Conservation (phyloP, 35 echinoderm and acorn worm species). For the Ophiothrix spiculata region DNA sequence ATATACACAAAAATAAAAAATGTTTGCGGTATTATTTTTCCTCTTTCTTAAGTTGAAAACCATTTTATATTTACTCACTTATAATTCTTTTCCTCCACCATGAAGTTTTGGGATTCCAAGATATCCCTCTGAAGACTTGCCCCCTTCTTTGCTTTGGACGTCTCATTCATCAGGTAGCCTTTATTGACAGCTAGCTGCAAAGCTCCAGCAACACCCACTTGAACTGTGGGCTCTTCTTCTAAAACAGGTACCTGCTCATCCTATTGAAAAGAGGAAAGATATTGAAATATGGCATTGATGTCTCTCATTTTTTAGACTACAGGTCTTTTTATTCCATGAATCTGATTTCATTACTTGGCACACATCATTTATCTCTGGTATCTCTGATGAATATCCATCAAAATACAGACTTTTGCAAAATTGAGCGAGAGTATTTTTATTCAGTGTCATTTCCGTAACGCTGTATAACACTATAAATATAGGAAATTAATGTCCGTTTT, state of each 20-base stretch:
- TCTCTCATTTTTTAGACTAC: not conserved
- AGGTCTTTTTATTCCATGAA: too few relatives aligned
- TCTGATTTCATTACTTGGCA: too few relatives aligned
- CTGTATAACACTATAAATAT: too few relatives aligned
- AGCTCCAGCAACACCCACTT: conserved; percentile 64
- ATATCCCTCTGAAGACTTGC: conserved; percentile 34
- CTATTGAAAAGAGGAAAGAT: conserved; percentile 33
- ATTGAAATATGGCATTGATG: not conserved
- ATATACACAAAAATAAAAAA: too few relatives aligned
- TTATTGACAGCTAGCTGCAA: conserved; percentile 80
- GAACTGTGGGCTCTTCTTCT: conserved; percentile 48
- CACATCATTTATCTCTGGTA: too few relatives aligned
- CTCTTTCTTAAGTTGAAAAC: too few relatives aligned
- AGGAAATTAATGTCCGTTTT: too few relatives aligned
- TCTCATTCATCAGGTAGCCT: conserved; percentile 74
- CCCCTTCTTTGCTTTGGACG: conserved; percentile 31
- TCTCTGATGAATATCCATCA: too few relatives aligned
- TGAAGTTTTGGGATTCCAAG: conserved; percentile 69
- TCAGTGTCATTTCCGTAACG: too few relatives aligned
- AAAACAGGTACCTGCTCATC: conserved; percentile 60
- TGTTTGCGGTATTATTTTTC: too few relatives aligned
- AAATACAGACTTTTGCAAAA: too few relatives aligned
- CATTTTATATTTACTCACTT: conserved; percentile 82
- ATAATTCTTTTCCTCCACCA: conserved; percentile 93
- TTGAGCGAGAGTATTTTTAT: too few relatives aligned